phyloP scores from a whole-genome alignment of 2,888 invertebrate species.

The Chironomus riparius region DNA sequence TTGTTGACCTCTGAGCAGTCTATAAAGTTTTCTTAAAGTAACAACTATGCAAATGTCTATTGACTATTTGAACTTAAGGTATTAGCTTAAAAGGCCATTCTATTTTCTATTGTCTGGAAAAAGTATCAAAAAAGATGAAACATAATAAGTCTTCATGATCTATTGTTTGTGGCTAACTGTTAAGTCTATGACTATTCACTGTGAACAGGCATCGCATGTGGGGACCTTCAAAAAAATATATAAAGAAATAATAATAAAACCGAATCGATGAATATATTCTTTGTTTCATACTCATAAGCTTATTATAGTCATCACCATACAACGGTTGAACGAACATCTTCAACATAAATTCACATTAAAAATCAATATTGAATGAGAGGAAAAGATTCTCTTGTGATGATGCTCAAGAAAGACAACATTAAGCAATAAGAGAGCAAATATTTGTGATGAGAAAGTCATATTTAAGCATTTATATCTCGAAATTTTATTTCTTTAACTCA shows the following conservation, averaged over 20 bases:
- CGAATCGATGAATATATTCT: too few relatives aligned
- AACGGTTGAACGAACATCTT: background rate
- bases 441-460: too few relatives aligned
- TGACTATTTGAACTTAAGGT: too few relatives aligned
- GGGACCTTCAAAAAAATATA: constrained; percentile 14
- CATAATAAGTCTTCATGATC: constrained; percentile 19
- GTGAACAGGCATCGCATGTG: background rate
- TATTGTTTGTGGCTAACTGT: constrained; percentile 22
- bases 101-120: constrained; percentile 19
- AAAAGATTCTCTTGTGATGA: background rate
- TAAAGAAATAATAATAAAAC: background rate
- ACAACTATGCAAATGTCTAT: background rate
- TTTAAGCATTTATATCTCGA: too few relatives aligned
- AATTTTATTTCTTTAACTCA: too few relatives aligned
- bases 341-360: background rate
- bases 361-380: constrained; percentile 5
- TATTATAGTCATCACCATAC: background rate
- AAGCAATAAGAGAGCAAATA: too few relatives aligned
- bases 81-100: constrained; percentile 4
- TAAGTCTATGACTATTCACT: constrained; percentile 1
- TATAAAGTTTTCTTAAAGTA: background rate
- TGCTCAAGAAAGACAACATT: background rate
- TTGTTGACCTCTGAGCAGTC: constrained; percentile 11
- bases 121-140: constrained; percentile 11
- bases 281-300: background rate